Base-by-base conservation (phyloP, 2,113 vertebrate species). In the Physeter macrocephalus region DNA sequence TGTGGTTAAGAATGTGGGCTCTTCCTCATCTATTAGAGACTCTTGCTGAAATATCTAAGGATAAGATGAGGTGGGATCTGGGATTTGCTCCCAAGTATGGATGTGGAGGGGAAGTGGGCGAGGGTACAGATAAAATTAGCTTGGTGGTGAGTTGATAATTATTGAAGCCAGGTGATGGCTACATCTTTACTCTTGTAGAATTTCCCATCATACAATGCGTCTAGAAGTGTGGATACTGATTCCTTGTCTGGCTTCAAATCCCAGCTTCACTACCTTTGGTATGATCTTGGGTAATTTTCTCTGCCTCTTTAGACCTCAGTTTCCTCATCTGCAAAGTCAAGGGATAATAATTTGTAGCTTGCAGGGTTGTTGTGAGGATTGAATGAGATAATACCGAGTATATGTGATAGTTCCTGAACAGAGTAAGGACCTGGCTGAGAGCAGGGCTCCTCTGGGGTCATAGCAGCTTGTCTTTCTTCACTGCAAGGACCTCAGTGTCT, bases 351-450 rank as follows among this genome's bases (percentile, higher is more conserved):
- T 54, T 15, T 41, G 61, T 4, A 46, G 12, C 23, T 59, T 10
- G 3, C 62, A 43, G 69, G 18, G 18, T 8, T 36, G 6, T 36
- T 9, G 43, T 43, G 23, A 34, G 72, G 71, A 36, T 72, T 8
- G 31, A 57, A 39, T 20, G 34, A 92, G 67, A 8, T 15, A 27
- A 39, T 3, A 9, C 23, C 39, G 52, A 78, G 25, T 5, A 6
- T 0, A 15, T 0, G 2, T 5, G 91, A 13, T 25, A 4, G 1
- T 17, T 41, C 6, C 54, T 7, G 4, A 34, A n/a, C 21, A 10
- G 41, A 4, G 20, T 0, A 13, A 36, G 49, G 57, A 20, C 31
- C 46, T 57, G 3, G 8, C 36, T 11, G 3, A 14, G 2, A 46
- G 36, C 13, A 15, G 59, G 31, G 12, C 12, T 77, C 46, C 77